These are phyloP conservation scores for Dynastes hyllus DNA, from an alignment of 2,888 invertebrate species.

Conservation along the genomic window DNA sequence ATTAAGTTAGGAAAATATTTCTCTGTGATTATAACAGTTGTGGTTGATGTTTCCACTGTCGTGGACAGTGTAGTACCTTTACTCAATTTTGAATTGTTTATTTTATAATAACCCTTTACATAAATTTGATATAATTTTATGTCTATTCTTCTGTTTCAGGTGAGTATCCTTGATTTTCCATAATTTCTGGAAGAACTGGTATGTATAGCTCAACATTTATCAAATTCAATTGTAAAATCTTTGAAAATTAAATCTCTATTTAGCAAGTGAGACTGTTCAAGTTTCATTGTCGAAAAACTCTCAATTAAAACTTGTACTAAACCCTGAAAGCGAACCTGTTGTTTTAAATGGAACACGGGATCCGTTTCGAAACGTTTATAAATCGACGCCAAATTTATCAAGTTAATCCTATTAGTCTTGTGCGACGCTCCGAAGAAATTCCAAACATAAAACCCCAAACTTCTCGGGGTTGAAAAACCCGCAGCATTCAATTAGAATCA, in stretches of 20 bases:
- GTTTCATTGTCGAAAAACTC: not conserved
- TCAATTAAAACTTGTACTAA: not conserved
- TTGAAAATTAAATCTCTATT: not conserved
- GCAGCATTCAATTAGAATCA: slow-evolving; percentile 14
- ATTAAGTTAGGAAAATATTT: too few relatives aligned
- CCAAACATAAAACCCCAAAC: too few relatives aligned
- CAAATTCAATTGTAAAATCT: too few relatives aligned
- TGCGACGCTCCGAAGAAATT: slow-evolving; percentile 15
- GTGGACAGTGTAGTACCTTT: too few relatives aligned
- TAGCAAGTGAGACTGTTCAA: too few relatives aligned
- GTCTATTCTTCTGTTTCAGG: slow-evolving; percentile 30
- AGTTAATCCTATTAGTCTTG: slow-evolving; percentile 19
- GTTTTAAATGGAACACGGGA: slow-evolving; percentile 4
- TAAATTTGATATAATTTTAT: not conserved
- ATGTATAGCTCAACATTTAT: not conserved
- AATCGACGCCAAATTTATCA: slow-evolving; percentile 32
- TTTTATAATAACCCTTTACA: not conserved
- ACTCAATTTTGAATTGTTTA: too few relatives aligned
- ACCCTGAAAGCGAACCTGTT: not conserved
- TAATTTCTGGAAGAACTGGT: slow-evolving; percentile 9
- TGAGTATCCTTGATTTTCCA: slow-evolving; percentile 24
- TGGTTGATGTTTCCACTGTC: too few relatives aligned
- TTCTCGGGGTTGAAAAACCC: slow-evolving; percentile 12
- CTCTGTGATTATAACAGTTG: too few relatives aligned
- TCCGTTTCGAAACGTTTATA: slow-evolving; percentile 16